Evolutionary conservation across 2,113 vertebrate species (phyloP).

Genomic region (Agelaius phoeniceus): DNA sequence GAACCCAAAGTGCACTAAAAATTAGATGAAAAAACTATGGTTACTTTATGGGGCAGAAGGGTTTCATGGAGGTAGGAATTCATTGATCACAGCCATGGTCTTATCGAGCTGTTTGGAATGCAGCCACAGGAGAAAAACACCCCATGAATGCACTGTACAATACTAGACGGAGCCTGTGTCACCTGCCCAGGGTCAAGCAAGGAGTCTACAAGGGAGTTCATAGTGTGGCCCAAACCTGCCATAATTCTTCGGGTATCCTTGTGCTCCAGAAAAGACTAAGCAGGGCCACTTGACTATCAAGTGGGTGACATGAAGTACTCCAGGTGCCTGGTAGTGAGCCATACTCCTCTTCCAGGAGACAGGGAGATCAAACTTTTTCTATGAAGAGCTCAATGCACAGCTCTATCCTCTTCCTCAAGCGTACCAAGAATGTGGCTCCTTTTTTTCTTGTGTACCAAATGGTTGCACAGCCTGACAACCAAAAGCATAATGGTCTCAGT

Average conservation of each 20-base stretch:
- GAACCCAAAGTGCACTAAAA: background rate
- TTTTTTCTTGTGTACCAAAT: background rate
- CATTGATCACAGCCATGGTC: background rate
- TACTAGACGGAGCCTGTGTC: background rate
- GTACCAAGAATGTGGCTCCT: background rate
- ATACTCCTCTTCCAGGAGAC: background rate
- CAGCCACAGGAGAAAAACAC: background rate
- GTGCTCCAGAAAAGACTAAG: background rate
- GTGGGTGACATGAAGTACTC: background rate
- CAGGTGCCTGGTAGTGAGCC: background rate
- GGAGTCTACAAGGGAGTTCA: background rate
- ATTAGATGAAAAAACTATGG: background rate
- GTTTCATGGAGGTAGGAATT: background rate
- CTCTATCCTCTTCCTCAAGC: background rate
- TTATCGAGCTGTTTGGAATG: background rate
- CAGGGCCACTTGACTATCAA: background rate
- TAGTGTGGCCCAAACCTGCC: background rate
- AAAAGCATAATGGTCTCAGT: rapidly evolving
- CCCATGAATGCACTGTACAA: background rate
- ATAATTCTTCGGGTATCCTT: background rate
- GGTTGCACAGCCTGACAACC: background rate
- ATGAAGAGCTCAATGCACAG: background rate
- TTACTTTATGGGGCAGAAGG: background rate
- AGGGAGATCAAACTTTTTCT: background rate
- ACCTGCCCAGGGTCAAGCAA: background rate